Percentiles rank a stretch among this genome's conserved stretches.
Conservation (phyloP, 2,797 vertebrate genomes). For the Eulemur rubriventer region DNA sequence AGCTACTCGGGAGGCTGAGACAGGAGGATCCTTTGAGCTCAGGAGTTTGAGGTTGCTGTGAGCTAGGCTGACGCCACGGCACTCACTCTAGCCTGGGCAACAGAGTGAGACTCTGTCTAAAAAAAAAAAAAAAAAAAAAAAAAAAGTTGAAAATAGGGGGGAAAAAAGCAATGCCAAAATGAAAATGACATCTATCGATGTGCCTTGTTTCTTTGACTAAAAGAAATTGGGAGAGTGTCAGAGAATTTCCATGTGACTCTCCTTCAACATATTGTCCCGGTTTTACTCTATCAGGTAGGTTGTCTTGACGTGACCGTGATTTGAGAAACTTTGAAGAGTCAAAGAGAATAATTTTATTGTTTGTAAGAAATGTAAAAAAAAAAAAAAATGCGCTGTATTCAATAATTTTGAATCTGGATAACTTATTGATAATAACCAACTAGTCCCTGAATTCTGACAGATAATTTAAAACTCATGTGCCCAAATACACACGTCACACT, state of each 20-base stretch:
- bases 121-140: no score
- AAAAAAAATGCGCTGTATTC: neutral
- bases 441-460: neutral
- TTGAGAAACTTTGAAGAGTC: conserved; percentile 2
- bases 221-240: neutral
- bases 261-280: neutral
- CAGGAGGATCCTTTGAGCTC: no score
- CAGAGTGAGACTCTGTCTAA: no score
- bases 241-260: neutral
- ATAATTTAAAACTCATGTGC: neutral
- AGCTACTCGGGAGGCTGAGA: no score
- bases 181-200: neutral
- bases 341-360: neutral
- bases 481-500: neutral
- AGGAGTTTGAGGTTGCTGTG: no score
- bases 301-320: neutral
- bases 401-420: neutral
- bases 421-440: neutral
- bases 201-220: conserved; percentile 7
- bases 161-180: neutral
- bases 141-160: neutral
- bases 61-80: no score
- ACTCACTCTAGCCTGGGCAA: no score
- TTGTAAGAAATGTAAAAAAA: neutral
- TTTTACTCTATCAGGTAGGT: neutral